These are phyloP conservation scores for Drosophila athabasca DNA, from an alignment of 1,140 invertebrate species.

Conservation along the genomic window DNA sequence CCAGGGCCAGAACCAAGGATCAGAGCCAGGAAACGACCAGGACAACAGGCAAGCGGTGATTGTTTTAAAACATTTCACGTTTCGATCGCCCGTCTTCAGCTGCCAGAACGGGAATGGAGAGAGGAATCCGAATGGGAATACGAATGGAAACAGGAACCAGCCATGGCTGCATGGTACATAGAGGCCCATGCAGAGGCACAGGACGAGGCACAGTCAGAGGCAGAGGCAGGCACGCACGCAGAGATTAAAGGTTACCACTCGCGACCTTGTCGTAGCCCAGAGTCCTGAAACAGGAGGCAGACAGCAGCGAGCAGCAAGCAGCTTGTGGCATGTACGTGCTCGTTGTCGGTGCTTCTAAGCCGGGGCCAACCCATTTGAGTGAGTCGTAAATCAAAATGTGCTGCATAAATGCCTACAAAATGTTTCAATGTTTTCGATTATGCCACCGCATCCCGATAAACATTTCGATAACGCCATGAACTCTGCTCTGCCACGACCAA, in stretches of 20 bases:
- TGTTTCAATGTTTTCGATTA: conserved; percentile 76
- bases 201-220: not conserved
- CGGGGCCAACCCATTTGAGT: conserved; percentile 52
- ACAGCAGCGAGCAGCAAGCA: conserved; percentile 40
- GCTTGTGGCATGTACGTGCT: conserved; percentile 80
- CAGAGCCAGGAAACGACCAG: too few species aligned
- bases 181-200: not conserved
- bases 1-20: conserved; percentile 1
- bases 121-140: conserved; percentile 13
- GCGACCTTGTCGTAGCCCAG: conserved; percentile 62
- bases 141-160: conserved; percentile 4
- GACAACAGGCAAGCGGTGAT: conserved; percentile 11
- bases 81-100: conserved; percentile 27
- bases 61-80: conserved; percentile 57
- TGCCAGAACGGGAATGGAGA: conserved; percentile 16
- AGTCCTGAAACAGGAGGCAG: not conserved
- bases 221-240: conserved; percentile 59
- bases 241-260: conserved; percentile 80
- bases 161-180: too few species aligned
- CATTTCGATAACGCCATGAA: conserved; percentile 51
- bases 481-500: conserved; percentile 7
- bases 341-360: conserved; percentile 54
- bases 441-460: conserved; percentile 63
- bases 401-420: conserved; percentile 78
- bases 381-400: conserved; percentile 77